Base-by-base conservation (phyloP, 2,888 invertebrate genomes). In the Flexamia atlantica region DNA sequence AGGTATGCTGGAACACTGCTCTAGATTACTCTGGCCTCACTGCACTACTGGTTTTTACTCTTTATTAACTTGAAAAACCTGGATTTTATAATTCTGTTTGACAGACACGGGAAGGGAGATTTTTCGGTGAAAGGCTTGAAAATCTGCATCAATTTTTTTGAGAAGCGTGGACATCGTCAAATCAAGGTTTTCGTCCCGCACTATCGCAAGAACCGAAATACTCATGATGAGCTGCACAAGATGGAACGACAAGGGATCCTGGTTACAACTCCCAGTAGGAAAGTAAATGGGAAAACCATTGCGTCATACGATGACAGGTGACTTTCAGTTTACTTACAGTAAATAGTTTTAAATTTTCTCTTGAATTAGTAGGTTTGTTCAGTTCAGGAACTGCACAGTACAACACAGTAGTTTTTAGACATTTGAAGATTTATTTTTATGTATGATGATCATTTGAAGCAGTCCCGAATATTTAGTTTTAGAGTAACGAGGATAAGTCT, bases 111-210 rank as follows among this genome's bases (percentile, higher is more conserved):
- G 10, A 79, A 82, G 10, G 84, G 83, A 83, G 88, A 12, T n/a
- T 97, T 96, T 89, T 96, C 96, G 0, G 94, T 95, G n/a, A 91
- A 92, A 88, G 97, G 96, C 0, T 91, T 97, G 9, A 90, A 94
- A 89, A 93, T 97, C 76, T 95, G 95, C 87, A 93, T 97, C 46
- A 93, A 97, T 85, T 96, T 94, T 89, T 97, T 97, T 89, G 87
- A 93, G 81, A 91, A 91, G 83, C 91, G 94, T 81, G 96, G 97
- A 0, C 97, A 97, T 87, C 90, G 90, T 14, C 72, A 82, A 32
- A 95, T 95, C 0, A 94, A 95, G 88, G 95, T 95, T 20, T 91
- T 89, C 0, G 93, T 97, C 1, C 97, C 97, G 0, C 92, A 94
- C 82, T 94, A 93, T 57, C 84, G 86, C 7, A 81, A 84, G 28